Base-by-base conservation (phyloP, 2,797 vertebrate genomes). In the Sphaeramia orbicularis region DNA sequence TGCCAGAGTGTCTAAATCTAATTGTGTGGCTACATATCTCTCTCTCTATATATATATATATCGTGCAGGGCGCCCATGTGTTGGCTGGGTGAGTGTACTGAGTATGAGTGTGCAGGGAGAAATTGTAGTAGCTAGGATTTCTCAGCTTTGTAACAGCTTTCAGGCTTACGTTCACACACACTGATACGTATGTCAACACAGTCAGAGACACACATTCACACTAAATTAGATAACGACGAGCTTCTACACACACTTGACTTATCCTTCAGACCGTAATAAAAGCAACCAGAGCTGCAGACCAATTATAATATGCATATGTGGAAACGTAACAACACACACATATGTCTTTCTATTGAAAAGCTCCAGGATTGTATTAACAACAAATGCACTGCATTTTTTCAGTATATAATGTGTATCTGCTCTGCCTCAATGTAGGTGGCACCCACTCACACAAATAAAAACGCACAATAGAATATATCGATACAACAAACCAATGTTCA, bases 111-210 rank as follows among this genome's bases (percentile, higher is more conserved):
- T 24, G 1, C 10, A 43, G 4, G 21, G 32, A 41, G 16, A 50
- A 53, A 70, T 8, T 21, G 47, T 61, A n/a, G 19, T 62, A 57
- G 71, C 36, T 15, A 60, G 37, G 12, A 54, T 65, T 76, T 50
- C 58, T 47, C 50, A 70, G 49, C 11, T 10, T 55, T 52, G 61
- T 63, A 78, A 66, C 59, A 68, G 65, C 56, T 62, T 52, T 35
- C 65, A 68, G 58, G 36, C 40, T 45, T 16, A 41, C 52, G 12
- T 49, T 37, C 51, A 62, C 4, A 49, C 15, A 43, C 7, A 53
- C 11, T 44, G 44, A 56, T 42, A 65, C 36, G 38, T 65, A 40
- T 48, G 64, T 14, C 47, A 53, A 58, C 60, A 55, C 37, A 61
- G 53, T 61, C 32, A 32, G 7, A 55, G 45, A 54, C 14, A 53